phyloP scores from a whole-genome alignment of 2,113 vertebrate genomes.

The Lathamus discolor region DNA sequence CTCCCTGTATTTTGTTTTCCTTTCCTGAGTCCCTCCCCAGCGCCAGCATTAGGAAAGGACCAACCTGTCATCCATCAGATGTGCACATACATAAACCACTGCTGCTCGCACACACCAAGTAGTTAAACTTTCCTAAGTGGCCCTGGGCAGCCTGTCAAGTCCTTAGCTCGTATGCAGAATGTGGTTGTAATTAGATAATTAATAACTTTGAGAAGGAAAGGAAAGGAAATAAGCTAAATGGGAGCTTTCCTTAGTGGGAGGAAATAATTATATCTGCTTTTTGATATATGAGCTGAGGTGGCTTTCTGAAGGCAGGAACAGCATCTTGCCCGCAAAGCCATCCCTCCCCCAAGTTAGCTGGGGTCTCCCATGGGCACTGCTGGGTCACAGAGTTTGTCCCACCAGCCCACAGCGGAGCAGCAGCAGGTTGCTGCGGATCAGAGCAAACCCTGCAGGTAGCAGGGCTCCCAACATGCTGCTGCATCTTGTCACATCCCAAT shows the following conservation, averaged over 20 bases:
- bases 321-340: background rate
- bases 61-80: background rate
- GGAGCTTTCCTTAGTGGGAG: conserved; percentile 73
- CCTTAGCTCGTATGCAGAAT: conserved; percentile 35
- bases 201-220: conserved; percentile 48
- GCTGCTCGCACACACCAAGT: background rate
- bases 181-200: conserved; percentile 78
- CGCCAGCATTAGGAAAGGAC: background rate
- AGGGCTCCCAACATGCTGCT: accelerated
- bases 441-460: background rate
- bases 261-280: conserved; percentile 60
- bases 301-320: conserved; percentile 14
- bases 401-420: background rate
- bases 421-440: background rate
- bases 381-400: background rate
- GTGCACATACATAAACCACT: background rate
- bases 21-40: background rate
- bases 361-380: background rate
- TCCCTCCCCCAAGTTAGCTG: background rate
- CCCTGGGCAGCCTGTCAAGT: conserved; percentile 69
- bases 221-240: conserved; percentile 62
- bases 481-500: background rate
- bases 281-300: conserved; percentile 69
- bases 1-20: background rate
- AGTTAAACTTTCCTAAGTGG: conserved; percentile 31